Evolutionary conservation across 2,888 invertebrate genomes (phyloP), one percentile per base, ranked within the genome.

Genomic region (Tetanocera ferruginea): DNA sequence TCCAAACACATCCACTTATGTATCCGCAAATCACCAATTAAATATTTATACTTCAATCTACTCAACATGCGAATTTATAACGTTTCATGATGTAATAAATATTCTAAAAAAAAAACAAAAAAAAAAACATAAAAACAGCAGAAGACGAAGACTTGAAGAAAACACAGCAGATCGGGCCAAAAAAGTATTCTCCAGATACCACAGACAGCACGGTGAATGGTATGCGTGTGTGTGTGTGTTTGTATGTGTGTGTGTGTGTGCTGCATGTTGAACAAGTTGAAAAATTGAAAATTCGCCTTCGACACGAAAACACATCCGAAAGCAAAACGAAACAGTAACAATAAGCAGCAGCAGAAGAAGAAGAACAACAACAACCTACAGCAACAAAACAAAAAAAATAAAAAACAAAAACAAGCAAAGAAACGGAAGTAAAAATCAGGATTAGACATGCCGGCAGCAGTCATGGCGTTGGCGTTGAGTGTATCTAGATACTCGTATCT

Each of bases 11-110:
- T 80, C 81, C 81, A 80, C 77, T 73, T 79, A 75, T 79, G 75
- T 78, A 83, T 79, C 86, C 87, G 83, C 87, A 87, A 87, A 87
- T 87, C 87, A 85, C 83, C 87, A 86, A 87, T 88, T 88, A 88
- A 88, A 88, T 88, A 88, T 88, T 88, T 87, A 88, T 87, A 88
- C 86, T 88, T 87, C 88, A 88, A 88, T 88, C 86, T 87, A 88
- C 87, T 88, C 86, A 87, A 86, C 84, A 52, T 55, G 75, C 55
- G 67, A 75, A 75, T 75, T 75, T 75, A 75, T 75, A 75, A 75
- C 75, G 52, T 55, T 75, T 67, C 66, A 66, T 75, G 75, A 55
- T 34, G 67, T 75, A 67, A 75, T 75, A 75, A 75, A 75, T 75
- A 75, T 75, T 37, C n/a, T 52, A 55, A 34, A 60, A 60, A 23